Percentiles rank a stretch among this genome's conserved stretches.
Evolutionary conservation across 2,797 vertebrate species (phyloP).

Genomic region (Rhodeus uyekii): DNA sequence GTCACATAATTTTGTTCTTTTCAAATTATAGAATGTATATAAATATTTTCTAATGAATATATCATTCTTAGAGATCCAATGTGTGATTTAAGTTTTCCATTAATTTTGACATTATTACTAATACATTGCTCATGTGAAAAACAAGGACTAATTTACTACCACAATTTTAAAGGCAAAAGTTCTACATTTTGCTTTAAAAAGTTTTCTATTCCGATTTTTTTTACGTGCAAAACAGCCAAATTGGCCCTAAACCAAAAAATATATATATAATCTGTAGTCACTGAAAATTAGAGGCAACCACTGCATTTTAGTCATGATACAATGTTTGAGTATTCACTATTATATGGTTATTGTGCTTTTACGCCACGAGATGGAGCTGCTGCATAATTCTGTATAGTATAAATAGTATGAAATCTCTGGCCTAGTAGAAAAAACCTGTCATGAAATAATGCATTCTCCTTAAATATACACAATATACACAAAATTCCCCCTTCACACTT

Average conservation of each 20-base stretch:
- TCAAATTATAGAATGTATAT: too few species aligned
- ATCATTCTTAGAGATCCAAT: too few species aligned
- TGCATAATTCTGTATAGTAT: neutral
- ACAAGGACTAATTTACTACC: neutral
- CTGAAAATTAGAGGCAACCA: too few species aligned
- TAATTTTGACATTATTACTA: too few species aligned
- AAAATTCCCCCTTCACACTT: neutral
- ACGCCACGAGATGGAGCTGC: conserved; percentile 70
- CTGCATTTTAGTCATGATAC: too few species aligned
- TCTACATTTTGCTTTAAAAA: neutral
- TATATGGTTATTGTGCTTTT: neutral
- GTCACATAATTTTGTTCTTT: too few species aligned
- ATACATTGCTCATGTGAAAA: neutral
- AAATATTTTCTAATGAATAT: too few species aligned
- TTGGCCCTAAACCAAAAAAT: too few species aligned
- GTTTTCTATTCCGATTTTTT: neutral
- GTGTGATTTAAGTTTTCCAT: too few species aligned
- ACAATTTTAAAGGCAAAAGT: neutral
- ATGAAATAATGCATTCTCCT: neutral
- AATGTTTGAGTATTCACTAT: neutral
- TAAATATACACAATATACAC: neutral
- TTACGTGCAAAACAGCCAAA: neutral
- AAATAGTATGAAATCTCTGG: neutral
- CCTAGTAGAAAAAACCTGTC: neutral
- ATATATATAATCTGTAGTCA: too few species aligned